Evolutionary conservation across 1,140 invertebrate genomes (phyloP), one percentile per base, ranked within the genome.

Genomic region (Lethrus apterus): DNA sequence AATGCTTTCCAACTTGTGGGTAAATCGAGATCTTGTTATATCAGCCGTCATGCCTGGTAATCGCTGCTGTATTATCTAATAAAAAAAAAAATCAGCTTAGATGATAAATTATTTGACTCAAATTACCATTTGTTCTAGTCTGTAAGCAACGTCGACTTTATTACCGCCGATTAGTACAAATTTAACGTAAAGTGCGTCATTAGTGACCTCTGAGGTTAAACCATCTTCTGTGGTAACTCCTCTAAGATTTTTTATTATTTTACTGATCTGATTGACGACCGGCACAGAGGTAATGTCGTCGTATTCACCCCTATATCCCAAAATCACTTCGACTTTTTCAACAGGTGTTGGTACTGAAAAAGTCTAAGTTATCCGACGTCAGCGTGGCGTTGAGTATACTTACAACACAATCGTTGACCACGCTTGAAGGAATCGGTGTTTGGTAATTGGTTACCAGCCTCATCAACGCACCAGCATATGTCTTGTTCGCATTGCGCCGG

Each of bases 401-500:
- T 66, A 80, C 78, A 58, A 59, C 80, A 82, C 24, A 71, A 68
- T 41, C 68, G 72, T 23, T 74, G 70, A 31, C 77, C 80, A 60
- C 71, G 78, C 43, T 73, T 66, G 65, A 89, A 81, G 21, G 79
- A 72, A 55, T 78, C 70, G 2, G 76, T 74, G 15, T 77, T 68
- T 48, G 77, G 70, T 1, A 86, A 61, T 51, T 85, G 81, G 66
- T 88, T 87, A 7, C 87, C 87, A 1, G 85, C 84, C 48, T 86
- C 84, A 64, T 91, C 86, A 2, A 89, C 86, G 64, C 87, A 91
- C 86, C 86, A 90, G 62, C 87, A 91, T 17, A 74, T 75, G 1
- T 77, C 76, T 1, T 76, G 74, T 20, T 78, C 78, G 57, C 86
- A 89, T 57, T 89, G 86, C 0, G 75, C 79, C 0, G 86, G 77